Evolutionary conservation across 1,140 invertebrate species (phyloP).

Genomic region (Formica exsecta): DNA sequence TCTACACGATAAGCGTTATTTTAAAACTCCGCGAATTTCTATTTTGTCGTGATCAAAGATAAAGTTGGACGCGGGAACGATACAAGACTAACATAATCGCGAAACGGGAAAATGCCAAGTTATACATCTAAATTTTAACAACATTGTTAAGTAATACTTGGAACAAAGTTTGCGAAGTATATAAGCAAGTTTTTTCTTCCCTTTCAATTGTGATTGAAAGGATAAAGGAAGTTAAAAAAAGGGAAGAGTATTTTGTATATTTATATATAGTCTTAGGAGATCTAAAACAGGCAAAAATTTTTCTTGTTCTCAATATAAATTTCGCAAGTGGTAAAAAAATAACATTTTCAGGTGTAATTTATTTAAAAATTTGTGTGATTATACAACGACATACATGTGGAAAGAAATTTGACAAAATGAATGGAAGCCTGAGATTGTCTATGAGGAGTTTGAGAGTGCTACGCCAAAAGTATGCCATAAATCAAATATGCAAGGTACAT

Average conservation of each 20-base stretch:
- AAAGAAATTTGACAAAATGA: background rate
- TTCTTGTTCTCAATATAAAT: background rate
- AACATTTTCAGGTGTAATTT: background rate
- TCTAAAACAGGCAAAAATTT: background rate
- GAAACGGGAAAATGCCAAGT: background rate
- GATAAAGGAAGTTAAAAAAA: background rate
- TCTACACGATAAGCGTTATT: conserved; percentile 66
- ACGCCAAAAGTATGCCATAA: background rate
- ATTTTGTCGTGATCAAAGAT: conserved; percentile 8
- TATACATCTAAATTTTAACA: background rate
- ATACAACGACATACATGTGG: background rate
- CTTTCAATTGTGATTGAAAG: background rate
- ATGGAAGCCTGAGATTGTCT: background rate
- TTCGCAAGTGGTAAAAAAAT: background rate
- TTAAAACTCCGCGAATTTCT: conserved; percentile 52
- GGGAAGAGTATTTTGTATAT: background rate
- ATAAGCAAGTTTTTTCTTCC: background rate
- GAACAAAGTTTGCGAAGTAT: background rate
- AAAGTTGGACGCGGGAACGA: conserved; percentile 6
- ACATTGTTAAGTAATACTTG: conserved; percentile 2
- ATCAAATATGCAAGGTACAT: background rate
- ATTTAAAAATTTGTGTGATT: background rate
- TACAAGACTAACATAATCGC: conserved; percentile 6
- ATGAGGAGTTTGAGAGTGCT: background rate
- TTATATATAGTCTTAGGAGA: background rate